phyloP scores from a whole-genome alignment of 1,140 invertebrate species.

The Matsumurasca onukii region DNA sequence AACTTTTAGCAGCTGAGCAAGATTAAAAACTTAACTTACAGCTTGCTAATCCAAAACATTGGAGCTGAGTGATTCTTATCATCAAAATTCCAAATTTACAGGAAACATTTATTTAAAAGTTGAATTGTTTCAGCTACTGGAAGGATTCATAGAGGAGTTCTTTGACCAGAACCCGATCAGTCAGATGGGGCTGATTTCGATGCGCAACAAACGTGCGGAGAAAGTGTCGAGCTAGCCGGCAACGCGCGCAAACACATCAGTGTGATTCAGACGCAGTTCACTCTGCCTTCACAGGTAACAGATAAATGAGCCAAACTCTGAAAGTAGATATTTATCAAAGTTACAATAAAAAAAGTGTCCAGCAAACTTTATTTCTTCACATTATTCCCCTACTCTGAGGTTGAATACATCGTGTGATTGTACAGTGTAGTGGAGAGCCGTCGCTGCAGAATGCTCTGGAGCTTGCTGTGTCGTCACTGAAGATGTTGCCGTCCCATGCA shows the following conservation, averaged over 20 bases:
- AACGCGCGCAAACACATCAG: conserved; percentile 71
- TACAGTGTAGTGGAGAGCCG: conserved; percentile 78
- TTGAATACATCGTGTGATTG: too few relatives aligned
- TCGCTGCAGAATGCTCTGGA: conserved; percentile 95
- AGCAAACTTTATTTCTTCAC: too few relatives aligned
- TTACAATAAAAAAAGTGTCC: too few relatives aligned
- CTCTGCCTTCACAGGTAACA: conserved; percentile 31
- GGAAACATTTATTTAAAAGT: too few relatives aligned
- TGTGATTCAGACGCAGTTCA: conserved; percentile 37
- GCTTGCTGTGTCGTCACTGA: conserved; percentile 80
- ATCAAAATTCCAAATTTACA: too few relatives aligned
- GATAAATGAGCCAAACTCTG: too few relatives aligned
- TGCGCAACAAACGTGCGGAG: conserved; percentile 93
- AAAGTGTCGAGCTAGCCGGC: conserved; percentile 82
- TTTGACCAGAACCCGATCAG: conserved; percentile 99
- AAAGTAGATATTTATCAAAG: too few relatives aligned
- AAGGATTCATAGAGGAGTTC: conserved; percentile 94
- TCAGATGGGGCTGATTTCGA: conserved; percentile 90
- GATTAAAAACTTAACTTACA: too few relatives aligned
- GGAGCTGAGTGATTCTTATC: too few relatives aligned
- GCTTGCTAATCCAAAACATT: too few relatives aligned
- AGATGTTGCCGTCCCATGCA: conserved; percentile 88
- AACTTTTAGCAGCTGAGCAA: too few relatives aligned
- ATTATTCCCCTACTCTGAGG: too few relatives aligned
- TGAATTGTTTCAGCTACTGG: conserved; percentile 76